Evolutionary conservation across 2,888 invertebrate species (phyloP).

Genomic region (Teleogryllus oceanicus): DNA sequence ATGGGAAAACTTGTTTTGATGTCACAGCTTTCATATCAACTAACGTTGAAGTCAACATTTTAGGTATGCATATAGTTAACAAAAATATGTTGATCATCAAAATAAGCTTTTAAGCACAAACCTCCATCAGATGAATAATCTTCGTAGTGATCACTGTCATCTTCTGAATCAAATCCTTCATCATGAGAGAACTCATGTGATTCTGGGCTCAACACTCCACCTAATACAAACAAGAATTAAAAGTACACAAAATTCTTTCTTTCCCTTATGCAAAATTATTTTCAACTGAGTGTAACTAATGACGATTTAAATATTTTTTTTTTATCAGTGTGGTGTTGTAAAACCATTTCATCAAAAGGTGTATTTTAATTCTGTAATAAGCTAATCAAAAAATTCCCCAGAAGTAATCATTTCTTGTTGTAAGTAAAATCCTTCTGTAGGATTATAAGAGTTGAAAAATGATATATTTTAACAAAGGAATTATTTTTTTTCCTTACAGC

Average conservation of each 20-base stretch:
- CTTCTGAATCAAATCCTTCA: conserved; percentile 79
- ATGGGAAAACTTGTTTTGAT: too few relatives aligned
- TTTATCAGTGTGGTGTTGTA: neutral
- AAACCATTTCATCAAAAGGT: too few relatives aligned
- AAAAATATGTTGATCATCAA: neutral
- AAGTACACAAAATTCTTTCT: neutral
- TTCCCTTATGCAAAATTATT: neutral
- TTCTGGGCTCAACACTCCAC: conserved; percentile 79
- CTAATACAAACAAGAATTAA: conserved; percentile 37
- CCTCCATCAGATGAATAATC: conserved; percentile 80
- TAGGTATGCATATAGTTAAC: too few relatives aligned
- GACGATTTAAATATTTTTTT: neutral
- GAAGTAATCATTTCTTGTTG: too few relatives aligned
- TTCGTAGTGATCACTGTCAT: conserved; percentile 83
- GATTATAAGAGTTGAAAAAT: too few relatives aligned
- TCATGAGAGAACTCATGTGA: conserved; percentile 76
- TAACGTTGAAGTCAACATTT: too few relatives aligned
- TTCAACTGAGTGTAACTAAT: neutral
- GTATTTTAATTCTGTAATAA: too few relatives aligned
- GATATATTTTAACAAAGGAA: too few relatives aligned
- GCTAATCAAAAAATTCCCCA: too few relatives aligned
- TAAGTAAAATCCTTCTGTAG: too few relatives aligned
- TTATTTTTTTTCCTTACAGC: too few relatives aligned
- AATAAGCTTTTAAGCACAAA: conserved; percentile 41
- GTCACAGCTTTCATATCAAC: too few relatives aligned